Conservation (phyloP, 2,797 vertebrate genomes). For the Clarias pachynema region DNA sequence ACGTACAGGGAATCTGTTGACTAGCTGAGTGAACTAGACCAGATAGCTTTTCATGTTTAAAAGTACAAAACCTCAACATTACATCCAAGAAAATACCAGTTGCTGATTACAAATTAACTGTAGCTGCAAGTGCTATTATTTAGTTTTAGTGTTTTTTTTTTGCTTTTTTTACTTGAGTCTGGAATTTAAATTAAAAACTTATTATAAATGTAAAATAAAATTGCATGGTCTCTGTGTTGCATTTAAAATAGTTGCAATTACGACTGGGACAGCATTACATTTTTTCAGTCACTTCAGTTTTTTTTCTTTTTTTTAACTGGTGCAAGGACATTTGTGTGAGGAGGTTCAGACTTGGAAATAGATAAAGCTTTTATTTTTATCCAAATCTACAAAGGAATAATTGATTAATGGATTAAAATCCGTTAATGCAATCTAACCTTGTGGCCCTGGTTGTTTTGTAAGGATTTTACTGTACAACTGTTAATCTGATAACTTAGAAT, state of each 20-base stretch:
- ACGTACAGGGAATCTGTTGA: too few relatives aligned
- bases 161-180: too few relatives aligned
- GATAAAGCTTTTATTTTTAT: neutral
- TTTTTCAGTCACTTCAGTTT: neutral
- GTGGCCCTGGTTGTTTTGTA: neutral
- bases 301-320: neutral
- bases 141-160: too few relatives aligned
- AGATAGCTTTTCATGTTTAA: too few relatives aligned
- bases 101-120: too few relatives aligned
- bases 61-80: too few relatives aligned
- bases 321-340: neutral
- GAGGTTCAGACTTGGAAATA: neutral
- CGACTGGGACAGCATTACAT: neutral
- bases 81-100: too few relatives aligned
- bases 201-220: neutral
- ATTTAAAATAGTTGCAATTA: neutral
- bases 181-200: neutral
- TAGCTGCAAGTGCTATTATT: too few relatives aligned
- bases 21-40: too few relatives aligned
- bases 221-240: neutral
- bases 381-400: neutral
- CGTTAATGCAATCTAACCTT: neutral
- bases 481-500: neutral
- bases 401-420: neutral
- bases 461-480: neutral